Conservation (phyloP, 2,797 vertebrate genomes). For the Gallinago solitaria region DNA sequence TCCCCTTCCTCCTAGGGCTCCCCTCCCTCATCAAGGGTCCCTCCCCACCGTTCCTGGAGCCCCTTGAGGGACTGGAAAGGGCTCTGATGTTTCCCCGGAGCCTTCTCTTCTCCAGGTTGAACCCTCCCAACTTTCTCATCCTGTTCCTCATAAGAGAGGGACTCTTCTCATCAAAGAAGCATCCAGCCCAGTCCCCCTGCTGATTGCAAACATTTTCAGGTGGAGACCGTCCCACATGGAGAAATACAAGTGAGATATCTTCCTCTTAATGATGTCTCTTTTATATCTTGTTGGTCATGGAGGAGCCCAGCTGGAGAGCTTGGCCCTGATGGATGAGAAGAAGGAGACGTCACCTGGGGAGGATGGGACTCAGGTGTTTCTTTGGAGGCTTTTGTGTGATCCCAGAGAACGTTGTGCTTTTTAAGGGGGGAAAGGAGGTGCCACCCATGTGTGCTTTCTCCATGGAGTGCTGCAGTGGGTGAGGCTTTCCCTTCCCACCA, state of each 20-base stretch:
- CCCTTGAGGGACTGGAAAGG: no score
- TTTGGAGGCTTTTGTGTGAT: background rate
- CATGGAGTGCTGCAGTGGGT: fast-evolving
- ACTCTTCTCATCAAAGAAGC: no score
- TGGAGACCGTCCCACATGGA: background rate
- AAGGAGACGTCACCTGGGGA: background rate
- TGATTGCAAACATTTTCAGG: background rate
- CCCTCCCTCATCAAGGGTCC: no score
- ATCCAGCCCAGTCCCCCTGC: background rate
- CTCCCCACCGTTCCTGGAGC: no score
- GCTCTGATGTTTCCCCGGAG: no score
- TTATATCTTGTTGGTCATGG: background rate
- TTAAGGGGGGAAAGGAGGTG: background rate
- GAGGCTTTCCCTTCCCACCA: background rate
- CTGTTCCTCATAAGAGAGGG: no score
- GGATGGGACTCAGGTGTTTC: background rate
- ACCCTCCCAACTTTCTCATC: no score
- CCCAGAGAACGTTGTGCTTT: fast-evolving
- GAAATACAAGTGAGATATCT: background rate
- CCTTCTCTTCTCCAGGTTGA: no score
- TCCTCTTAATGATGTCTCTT: background rate
- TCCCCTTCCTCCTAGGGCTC: no score
- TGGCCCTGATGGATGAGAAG: background rate
- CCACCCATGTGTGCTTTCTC: background rate
- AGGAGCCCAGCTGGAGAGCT: background rate